Percentiles rank a stretch among this genome's conserved stretches.
phyloP scores from a whole-genome alignment of 2,888 invertebrate genomes.

The Caenorhabditis panamensis region DNA sequence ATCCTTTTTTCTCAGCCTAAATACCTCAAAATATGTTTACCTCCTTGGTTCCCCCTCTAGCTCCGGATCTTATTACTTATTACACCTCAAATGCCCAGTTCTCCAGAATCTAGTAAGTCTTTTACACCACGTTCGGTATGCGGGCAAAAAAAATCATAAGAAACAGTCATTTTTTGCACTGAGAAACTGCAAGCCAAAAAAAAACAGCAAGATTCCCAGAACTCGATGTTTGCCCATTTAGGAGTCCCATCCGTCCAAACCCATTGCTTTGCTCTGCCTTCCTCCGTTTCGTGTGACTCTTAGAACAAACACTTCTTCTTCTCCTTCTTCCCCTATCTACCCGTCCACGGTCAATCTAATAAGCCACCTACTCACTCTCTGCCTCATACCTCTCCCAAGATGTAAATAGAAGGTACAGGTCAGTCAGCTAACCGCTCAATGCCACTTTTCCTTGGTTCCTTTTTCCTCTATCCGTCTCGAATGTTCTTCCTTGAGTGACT shows the following conservation, averaged over 20 bases:
- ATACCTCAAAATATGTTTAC: no score
- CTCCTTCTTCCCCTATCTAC: not conserved
- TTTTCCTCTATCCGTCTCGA: no score
- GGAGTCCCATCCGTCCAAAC: conserved; percentile 22
- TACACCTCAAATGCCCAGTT: no score
- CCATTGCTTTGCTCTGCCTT: conserved; percentile 9
- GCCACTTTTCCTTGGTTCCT: not conserved
- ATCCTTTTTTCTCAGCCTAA: no score
- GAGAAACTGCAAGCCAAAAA: not conserved
- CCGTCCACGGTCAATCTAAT: conserved; percentile 45
- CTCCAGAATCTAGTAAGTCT: no score
- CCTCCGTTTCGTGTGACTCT: conserved; percentile 39
- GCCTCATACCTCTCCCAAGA: not conserved
- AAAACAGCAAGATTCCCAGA: not conserved
- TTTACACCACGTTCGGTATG: no score
- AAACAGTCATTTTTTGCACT: no score
- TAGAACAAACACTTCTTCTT: conserved; percentile 43
- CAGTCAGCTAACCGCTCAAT: conserved; percentile 9
- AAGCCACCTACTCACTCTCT: conserved; percentile 22
- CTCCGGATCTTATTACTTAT: no score
- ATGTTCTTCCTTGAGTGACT: no score
- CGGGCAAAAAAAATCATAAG: no score
- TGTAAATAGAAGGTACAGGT: conserved; percentile 34
- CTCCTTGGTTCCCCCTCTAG: no score
- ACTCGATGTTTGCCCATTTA: conserved; percentile 8